Conservation (phyloP, 2,888 invertebrate species). For the Thera obeliscata region DNA sequence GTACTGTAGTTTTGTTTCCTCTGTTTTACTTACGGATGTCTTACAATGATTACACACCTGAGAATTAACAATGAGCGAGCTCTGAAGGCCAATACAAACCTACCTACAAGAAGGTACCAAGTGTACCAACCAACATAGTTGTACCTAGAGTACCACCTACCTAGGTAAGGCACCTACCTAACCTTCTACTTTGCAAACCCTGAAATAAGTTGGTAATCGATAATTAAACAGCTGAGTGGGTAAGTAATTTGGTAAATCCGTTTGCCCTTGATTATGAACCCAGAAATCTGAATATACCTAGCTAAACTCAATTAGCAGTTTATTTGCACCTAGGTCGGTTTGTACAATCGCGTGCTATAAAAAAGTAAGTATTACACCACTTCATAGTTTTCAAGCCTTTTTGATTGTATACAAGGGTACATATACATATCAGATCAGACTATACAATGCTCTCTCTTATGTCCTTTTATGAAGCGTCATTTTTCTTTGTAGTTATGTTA, state of each 20-base stretch:
- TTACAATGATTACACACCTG: conserved; percentile 19
- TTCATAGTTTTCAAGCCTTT: no score
- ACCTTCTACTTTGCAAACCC: no score
- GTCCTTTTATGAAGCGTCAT: no score
- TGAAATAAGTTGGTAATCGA: no score
- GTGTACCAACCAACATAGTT: neutral
- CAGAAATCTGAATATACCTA: conserved; percentile 7
- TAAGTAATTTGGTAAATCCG: conserved; percentile 10
- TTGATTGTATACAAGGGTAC: no score
- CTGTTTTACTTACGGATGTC: conserved; percentile 17
- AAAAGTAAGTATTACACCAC: no score
- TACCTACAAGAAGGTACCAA: neutral
- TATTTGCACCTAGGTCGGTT: neutral
- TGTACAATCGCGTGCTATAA: no score
- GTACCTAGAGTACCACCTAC: neutral
- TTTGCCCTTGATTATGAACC: conserved; percentile 13
- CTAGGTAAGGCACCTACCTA: neutral
- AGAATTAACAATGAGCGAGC: conserved; percentile 16
- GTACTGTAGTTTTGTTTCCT: conserved; percentile 3
- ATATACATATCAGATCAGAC: no score
- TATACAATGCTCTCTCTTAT: no score
- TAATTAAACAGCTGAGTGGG: neutral
- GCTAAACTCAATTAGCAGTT: neutral
- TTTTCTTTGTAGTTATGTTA: no score
- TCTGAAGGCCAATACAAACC: conserved; percentile 18